Conservation (phyloP, 1,140 invertebrate species). For the Nixonia krombeini region DNA sequence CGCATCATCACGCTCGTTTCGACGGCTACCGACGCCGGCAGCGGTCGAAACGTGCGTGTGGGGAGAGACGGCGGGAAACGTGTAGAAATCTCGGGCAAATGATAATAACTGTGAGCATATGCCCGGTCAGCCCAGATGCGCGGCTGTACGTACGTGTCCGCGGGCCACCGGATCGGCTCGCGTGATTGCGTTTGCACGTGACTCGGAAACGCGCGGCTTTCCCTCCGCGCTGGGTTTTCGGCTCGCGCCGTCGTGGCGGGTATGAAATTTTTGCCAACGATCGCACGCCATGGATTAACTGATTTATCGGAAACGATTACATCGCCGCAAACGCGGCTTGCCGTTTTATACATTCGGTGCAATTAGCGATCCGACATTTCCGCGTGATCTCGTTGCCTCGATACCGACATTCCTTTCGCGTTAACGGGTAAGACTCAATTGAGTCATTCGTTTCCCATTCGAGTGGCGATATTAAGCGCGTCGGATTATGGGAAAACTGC, state of each 20-base stretch:
- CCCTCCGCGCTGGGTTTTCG: too few species aligned
- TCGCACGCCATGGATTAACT: too few species aligned
- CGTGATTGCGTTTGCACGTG: too few species aligned
- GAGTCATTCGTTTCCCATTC: slow-evolving; percentile 44
- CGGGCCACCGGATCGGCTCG: too few species aligned
- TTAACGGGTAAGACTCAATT: slow-evolving; percentile 33
- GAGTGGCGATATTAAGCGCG: slow-evolving; percentile 30
- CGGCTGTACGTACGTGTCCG: not conserved
- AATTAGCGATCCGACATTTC: not conserved
- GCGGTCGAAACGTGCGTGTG: not conserved
- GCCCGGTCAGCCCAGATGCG: not conserved
- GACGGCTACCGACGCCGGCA: too few species aligned
- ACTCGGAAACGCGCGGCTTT: too few species aligned
- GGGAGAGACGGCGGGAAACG: slow-evolving; percentile 1
- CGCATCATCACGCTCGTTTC: slow-evolving; percentile 30
- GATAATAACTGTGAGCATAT: slow-evolving; percentile 18
- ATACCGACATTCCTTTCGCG: slow-evolving; percentile 40
- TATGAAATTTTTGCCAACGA: too few species aligned
- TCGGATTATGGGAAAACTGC: slow-evolving; percentile 46
- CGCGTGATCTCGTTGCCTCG: slow-evolving; percentile 40
- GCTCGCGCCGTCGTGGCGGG: too few species aligned
- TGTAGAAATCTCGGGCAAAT: slow-evolving; percentile 7
- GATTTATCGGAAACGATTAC: too few species aligned
- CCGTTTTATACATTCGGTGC: too few species aligned
- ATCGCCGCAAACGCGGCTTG: too few species aligned